Evolutionary conservation across 2,888 invertebrate species (phyloP).

Genomic region (Philereme vetulata): DNA sequence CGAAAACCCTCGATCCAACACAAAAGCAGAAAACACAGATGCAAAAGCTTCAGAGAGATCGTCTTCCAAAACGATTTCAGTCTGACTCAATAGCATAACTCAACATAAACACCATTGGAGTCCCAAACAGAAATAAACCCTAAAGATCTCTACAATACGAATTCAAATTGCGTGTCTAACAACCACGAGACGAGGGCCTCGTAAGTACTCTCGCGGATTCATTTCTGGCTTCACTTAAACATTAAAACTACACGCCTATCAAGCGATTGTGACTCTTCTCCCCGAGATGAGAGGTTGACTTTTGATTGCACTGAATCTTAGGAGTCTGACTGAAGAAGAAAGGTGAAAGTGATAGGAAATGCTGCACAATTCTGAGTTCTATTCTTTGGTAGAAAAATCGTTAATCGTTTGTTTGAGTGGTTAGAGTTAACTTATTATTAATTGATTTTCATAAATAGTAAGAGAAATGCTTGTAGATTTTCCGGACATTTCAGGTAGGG

Average conservation of each 20-base stretch:
- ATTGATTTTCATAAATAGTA: conserved; percentile 55
- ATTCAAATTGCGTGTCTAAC: conserved; percentile 45
- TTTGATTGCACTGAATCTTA: conserved; percentile 46
- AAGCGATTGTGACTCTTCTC: conserved; percentile 56
- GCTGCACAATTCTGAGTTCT: conserved; percentile 43
- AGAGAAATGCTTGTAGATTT: conserved; percentile 55
- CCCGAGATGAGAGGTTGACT: conserved; percentile 46
- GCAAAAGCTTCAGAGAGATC: conserved; percentile 54
- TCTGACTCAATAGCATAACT: conserved; percentile 44
- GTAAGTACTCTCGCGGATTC: conserved; percentile 48
- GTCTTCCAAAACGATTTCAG: conserved; percentile 59
- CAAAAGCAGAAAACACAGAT: conserved; percentile 49
- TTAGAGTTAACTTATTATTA: conserved; percentile 56
- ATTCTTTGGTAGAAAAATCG: conserved; percentile 42
- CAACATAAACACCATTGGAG: conserved; percentile 36
- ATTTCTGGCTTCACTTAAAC: conserved; percentile 38
- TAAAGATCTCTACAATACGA: conserved; percentile 45
- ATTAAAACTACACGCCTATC: conserved; percentile 47
- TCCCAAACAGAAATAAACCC: conserved; percentile 45
- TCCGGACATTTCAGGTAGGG: conserved; percentile 37
- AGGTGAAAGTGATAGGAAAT: conserved; percentile 41
- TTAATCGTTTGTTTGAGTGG: conserved; percentile 40
- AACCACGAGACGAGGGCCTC: conserved; percentile 43
- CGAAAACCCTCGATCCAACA: conserved; percentile 13
- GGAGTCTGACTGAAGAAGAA: conserved; percentile 32